Conservation (phyloP, 2,888 invertebrate species). For the Diaprepes abbreviatus region DNA sequence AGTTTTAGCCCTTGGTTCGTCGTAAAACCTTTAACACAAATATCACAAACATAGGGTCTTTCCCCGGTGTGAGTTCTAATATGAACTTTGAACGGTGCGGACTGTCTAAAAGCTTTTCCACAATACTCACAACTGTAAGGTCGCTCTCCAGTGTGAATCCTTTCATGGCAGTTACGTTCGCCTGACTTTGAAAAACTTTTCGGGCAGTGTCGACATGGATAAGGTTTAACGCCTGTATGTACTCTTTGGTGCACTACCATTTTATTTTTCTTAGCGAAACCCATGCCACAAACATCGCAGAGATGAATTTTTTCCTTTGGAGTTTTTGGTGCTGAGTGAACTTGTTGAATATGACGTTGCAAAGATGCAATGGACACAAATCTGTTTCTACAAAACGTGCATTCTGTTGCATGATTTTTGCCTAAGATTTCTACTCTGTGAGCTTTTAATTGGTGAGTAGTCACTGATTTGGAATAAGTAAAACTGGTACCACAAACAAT, state of each 20-base stretch:
- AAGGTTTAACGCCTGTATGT: conserved; percentile 60
- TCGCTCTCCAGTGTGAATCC: conserved; percentile 64
- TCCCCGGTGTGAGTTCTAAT: conserved; percentile 61
- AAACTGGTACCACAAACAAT: conserved; percentile 71
- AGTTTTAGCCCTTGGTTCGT: conserved; percentile 59
- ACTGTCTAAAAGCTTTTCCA: conserved; percentile 62
- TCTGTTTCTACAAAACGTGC: conserved; percentile 60
- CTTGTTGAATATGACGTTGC: conserved; percentile 68
- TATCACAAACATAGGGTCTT: conserved; percentile 60
- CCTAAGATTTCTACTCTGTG: conserved; percentile 65
- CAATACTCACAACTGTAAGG: conserved; percentile 64
- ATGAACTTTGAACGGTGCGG: conserved; percentile 60
- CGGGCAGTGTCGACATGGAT: conserved; percentile 57
- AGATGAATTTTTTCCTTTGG: conserved; percentile 57
- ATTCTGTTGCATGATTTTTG: conserved; percentile 65
- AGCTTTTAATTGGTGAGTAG: conserved; percentile 60
- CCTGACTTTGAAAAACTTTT: conserved; percentile 59
- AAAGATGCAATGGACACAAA: conserved; percentile 63
- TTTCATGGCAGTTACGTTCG: conserved; percentile 61
- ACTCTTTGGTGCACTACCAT: conserved; percentile 58
- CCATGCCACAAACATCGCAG: conserved; percentile 63
- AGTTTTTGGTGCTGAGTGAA: conserved; percentile 53
- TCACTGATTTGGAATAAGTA: conserved; percentile 66
- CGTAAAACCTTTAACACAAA: conserved; percentile 59
- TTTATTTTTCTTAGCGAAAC: conserved; percentile 57